Evolutionary conservation across 1,140 invertebrate species (phyloP), one percentile per base, ranked within the genome.

Genomic region (Aethina tumida): DNA sequence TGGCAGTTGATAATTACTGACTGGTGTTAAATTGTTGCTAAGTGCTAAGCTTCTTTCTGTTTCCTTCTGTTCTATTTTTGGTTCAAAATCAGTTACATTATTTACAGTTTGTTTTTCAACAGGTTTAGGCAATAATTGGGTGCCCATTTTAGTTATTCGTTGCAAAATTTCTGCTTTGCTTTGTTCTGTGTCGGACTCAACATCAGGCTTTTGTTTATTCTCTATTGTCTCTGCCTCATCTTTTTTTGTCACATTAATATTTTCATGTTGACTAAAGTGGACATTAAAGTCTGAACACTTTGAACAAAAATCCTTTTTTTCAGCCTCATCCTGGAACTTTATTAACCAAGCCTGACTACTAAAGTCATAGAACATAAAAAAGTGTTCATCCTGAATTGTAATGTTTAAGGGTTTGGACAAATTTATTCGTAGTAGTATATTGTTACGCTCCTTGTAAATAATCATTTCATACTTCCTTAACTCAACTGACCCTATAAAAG

Each of bases 131-230:
- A 52, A 39, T 19, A 59, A 47, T 14, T 48, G 43, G 31, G 50
- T 46, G 1, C 56, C 56, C 40, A 59, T 48, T 48, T 56, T 59
- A 6, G 55, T 51, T 34, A 59, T 57, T 28, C 56, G 35, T n/a
- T n/a, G n/a, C n/a, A n/a, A 10, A 13, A 45, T 35, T 18, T 39
- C 15, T 13, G 22, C 29, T 30, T 45, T 45, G 15, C 35, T 30
- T 18, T 5, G 26, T n/a, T n/a, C 4, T 10, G 12, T 18, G 14
- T 38, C 22, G 22, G 7, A n/a, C n/a, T n/a, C n/a, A n/a, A n/a
- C n/a, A 24, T 24, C 20, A n/a, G 15, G 9, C 25, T 27, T 27
- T 8, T 19, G 7, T 9, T 36, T 27, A 12, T 25, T n/a, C 8
- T 6, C 8, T 7, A 10, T 6, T 16, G 6, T 21, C 20, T 25